phyloP scores from a whole-genome alignment of 1,140 invertebrate species.

The Drosophila orena region DNA sequence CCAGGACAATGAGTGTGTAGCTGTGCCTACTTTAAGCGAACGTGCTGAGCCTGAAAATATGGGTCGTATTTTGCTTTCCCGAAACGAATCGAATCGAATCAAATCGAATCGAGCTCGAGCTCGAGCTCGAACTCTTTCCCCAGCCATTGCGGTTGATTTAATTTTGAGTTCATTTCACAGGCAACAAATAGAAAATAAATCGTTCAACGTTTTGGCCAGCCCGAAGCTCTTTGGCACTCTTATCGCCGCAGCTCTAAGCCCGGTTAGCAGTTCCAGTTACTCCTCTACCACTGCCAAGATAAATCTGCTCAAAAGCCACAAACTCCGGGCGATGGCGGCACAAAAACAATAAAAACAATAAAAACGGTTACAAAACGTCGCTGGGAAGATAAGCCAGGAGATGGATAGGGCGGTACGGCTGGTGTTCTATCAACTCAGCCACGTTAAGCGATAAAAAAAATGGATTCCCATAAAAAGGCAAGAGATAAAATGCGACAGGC shows the following conservation, averaged over 20 bases:
- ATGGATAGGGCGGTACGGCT: constrained; percentile 29
- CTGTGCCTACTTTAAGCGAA: constrained; percentile 48
- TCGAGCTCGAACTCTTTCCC: constrained; percentile 38
- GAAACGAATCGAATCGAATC: constrained; percentile 18
- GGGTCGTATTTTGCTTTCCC: constrained; percentile 57
- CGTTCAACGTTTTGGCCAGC: constrained; percentile 48
- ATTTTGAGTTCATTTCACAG: constrained; percentile 72
- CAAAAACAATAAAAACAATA: constrained; percentile 77
- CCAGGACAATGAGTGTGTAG: constrained; percentile 34
- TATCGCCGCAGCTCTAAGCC: constrained; percentile 38
- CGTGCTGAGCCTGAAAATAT: constrained; percentile 66
- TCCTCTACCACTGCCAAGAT: constrained; percentile 23
- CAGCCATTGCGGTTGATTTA: constrained; percentile 58
- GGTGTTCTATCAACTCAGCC: constrained; percentile 44
- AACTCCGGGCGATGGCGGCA: constrained; percentile 43
- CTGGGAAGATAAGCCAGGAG: constrained; percentile 61
- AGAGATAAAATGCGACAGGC: constrained; percentile 73
- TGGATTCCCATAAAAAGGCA: constrained; percentile 73
- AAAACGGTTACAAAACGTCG: constrained; percentile 79
- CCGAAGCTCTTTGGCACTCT: constrained; percentile 24
- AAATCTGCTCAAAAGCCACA: constrained; percentile 58
- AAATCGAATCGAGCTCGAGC: too few species aligned
- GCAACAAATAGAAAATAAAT: constrained; percentile 73
- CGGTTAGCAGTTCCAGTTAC: constrained; percentile 1
- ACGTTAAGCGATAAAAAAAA: constrained; percentile 73